Base-by-base conservation (phyloP, 2,797 vertebrate genomes). In the Chaenodraco wilsoni region DNA sequence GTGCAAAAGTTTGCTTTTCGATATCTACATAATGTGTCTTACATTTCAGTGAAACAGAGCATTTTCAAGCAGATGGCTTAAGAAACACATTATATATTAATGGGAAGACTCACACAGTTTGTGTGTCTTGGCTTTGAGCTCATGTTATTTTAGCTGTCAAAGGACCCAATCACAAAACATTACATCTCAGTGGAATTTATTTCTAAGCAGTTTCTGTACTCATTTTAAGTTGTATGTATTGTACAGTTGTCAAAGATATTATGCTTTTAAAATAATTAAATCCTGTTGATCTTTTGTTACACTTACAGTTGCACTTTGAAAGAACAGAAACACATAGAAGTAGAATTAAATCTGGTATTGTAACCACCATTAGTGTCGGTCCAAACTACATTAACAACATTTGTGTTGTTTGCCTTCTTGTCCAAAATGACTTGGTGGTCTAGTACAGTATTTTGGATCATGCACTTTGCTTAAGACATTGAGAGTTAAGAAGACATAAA, bases 1-100 rank as follows among this genome's bases (percentile, higher is more conserved):
- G 72, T 4, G 67, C 50, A 66, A 79, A 85, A 73, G 74, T 86
- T 85, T 83, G 27, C 62, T 44, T 1, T 85, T 88, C 75, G 58
- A 82, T 82, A 81, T 82, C 72, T 79, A 51, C 65, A 66, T 77
- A 69, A 84, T 78, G 58, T 75, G 54, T 75, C 48, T 74, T 58
- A 37, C 59, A 44, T 85, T 80, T 70, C 54, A 31, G 46, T 60
- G 48, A 71, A 77, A 74, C 58, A n/a, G 31, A 70, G 60, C 31
- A 67, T 64, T 76, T 77, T 82, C 41, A 79, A 70, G 67, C 69
- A 78, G 60, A 74, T 73, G 70, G 64, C 50, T 74, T 65, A 49
- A 48, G 15, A 84, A 72, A 76, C n/a, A 56, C 19, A 65, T 48
- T 62, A 55, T 46, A 41, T 16, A 52, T 37, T 55, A 52, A 76